Evolutionary conservation across 92 coral and sea anemone species (phyloP).

Genomic region (Metridium senile): DNA sequence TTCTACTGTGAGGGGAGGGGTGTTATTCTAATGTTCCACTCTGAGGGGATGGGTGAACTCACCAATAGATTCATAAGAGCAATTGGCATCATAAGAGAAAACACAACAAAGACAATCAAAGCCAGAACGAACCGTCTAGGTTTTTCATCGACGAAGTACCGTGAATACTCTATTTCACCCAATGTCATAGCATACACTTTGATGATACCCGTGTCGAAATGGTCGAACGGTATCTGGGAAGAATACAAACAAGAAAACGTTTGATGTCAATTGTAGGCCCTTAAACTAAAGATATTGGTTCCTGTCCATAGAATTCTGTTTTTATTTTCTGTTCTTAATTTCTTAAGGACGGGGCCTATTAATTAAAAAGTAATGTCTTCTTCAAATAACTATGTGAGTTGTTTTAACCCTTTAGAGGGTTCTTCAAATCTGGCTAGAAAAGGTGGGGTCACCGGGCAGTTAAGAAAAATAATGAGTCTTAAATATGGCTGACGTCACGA

Average conservation of each 20-base stretch:
- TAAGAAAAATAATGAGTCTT: too few relatives aligned
- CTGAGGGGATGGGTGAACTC: neutral
- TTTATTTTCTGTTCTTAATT: too few relatives aligned
- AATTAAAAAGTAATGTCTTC: too few relatives aligned
- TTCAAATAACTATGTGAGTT: too few relatives aligned
- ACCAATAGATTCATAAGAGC: slow-evolving; percentile 49
- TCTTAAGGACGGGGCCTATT: too few relatives aligned
- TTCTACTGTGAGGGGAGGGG: neutral
- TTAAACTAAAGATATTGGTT: too few relatives aligned
- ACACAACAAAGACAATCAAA: slow-evolving; percentile 4
- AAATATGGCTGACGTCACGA: too few relatives aligned
- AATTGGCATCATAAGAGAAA: slow-evolving; percentile 39
- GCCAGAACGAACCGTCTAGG: neutral
- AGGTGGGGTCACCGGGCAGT: too few relatives aligned
- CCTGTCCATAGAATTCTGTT: too few relatives aligned
- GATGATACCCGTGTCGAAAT: slow-evolving; percentile 17
- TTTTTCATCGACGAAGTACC: slow-evolving; percentile 48
- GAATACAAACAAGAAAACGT: neutral
- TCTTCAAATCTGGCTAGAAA: too few relatives aligned
- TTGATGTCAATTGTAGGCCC: too few relatives aligned
- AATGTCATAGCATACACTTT: slow-evolving; percentile 57
- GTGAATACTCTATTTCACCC: slow-evolving; percentile 62
- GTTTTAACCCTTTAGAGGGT: too few relatives aligned
- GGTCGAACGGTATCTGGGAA: slow-evolving; percentile 24
- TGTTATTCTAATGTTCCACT: neutral